Evolutionary conservation across 2,113 vertebrate genomes (phyloP), one percentile per base, ranked within the genome.

Genomic region (Paracanthobrama guichenoti): DNA sequence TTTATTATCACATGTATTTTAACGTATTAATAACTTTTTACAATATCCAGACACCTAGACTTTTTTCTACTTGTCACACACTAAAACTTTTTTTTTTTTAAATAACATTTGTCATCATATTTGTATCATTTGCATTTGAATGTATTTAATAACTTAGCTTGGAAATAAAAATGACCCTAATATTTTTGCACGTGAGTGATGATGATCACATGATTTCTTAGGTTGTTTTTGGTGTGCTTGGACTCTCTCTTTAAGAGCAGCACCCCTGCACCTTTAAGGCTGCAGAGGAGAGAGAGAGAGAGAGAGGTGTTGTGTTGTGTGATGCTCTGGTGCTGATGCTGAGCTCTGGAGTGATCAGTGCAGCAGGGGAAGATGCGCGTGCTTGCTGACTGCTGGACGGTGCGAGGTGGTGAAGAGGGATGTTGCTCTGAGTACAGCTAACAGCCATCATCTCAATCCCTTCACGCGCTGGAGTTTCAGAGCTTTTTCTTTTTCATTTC

Each of bases 351-450:
- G 94, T 90, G 95, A 93, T 91, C 89, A 88, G 91, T 93, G 94
- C 95, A 87, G 94, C 92, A 91, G 88, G 95, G 93, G 89, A 95
- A 95, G 96, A 97, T 96, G 96, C 92, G 94, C 93, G 94, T 94
- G 95, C 93, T 95, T 92, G 95, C 95, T 92, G 95, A 95, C 92
- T 91, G 93, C 95, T 94, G 95, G 95, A 94, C 89, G 96, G 95
- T 91, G 92, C 93, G 95, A 92, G 95, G 94, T 92, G 95, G 95
- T 90, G 94, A 95, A 94, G 92, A 94, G 90, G 93, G 92, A 94
- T 92, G 91, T 92, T 92, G 92, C 92, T 92, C 87, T 86, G 94
- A 94, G 92, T 92, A 92, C 92, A 93, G 94, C 92, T 94, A 93
- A 94, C 94, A 88, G 90, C 83, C 87, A 64, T 90, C 91, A 90